These are phyloP conservation scores for Dicerorhinus sumatrensis DNA, from an alignment of 2,113 vertebrate genomes.

Conservation along the genomic window DNA sequence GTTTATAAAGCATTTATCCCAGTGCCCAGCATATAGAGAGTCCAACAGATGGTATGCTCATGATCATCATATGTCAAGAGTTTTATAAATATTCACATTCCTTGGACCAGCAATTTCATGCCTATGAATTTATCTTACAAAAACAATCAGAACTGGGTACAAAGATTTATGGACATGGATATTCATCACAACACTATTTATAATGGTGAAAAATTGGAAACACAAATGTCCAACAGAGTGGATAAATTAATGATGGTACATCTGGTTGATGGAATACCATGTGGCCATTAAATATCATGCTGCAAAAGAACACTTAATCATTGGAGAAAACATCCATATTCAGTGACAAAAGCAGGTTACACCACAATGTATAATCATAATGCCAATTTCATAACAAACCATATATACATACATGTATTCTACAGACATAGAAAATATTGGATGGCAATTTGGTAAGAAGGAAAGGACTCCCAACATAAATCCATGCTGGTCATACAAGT, in stretches of 20 bases:
- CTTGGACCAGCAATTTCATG: not conserved
- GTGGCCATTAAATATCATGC: not conserved
- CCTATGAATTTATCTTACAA: not conserved
- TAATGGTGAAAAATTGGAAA: conserved; percentile 45
- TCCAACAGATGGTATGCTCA: not conserved
- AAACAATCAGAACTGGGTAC: not conserved
- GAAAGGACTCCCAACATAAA: not conserved
- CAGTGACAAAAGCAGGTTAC: conserved; percentile 40
- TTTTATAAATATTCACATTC: conserved; percentile 30
- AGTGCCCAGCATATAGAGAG: not conserved
- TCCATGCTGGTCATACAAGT: not conserved
- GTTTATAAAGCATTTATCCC: not conserved
- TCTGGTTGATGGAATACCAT: not conserved
- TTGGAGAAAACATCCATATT: not conserved
- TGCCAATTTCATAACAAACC: not conserved
- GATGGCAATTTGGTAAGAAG: not conserved
- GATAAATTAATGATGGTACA: conserved; percentile 27
- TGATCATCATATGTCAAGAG: not conserved
- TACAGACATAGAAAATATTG: not conserved
- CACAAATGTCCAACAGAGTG: not conserved
- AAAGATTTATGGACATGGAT: conserved; percentile 35
- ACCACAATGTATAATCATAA: not conserved
- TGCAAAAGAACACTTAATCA: conserved; percentile 37
- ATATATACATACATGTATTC: not conserved
- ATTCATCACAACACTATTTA: conserved; percentile 49